Evolutionary conservation across 1,140 invertebrate species (phyloP).

Genomic region (Cydia pomonella): DNA sequence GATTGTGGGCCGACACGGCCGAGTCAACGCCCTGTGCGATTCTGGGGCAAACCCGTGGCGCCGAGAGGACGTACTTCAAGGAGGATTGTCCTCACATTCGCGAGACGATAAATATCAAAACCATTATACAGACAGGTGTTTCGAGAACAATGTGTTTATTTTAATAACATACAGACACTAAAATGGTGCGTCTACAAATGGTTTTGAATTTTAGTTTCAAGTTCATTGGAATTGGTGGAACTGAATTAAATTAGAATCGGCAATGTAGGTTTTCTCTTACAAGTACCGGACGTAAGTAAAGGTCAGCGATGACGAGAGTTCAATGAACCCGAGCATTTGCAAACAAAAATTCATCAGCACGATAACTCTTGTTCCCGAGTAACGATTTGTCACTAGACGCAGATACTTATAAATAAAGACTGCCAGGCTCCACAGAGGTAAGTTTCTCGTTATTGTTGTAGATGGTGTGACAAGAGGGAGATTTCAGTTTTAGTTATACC

Average conservation of each 20-base stretch:
- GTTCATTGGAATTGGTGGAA: background rate
- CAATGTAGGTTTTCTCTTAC: background rate
- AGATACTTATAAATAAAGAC: background rate
- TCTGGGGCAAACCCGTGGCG: constrained; percentile 32
- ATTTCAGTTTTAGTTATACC: too few species aligned
- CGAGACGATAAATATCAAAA: background rate
- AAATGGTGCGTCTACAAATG: background rate
- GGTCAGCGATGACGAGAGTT: constrained; percentile 21
- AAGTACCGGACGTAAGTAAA: background rate
- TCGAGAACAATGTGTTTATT: constrained; percentile 3
- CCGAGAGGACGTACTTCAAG: constrained; percentile 29
- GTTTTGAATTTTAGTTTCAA: background rate
- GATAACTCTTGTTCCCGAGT: constrained; percentile 10
- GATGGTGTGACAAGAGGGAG: background rate
- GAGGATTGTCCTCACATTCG: constrained; percentile 5
- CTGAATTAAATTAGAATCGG: background rate
- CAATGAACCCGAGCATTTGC: background rate
- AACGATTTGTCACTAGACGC: constrained; percentile 23
- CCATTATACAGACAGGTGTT: background rate
- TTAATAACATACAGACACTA: constrained; percentile 9
- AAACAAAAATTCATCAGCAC: constrained; percentile 16
- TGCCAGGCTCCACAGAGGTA: background rate
- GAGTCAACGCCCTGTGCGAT: constrained; percentile 31
- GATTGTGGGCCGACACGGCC: constrained; percentile 13
- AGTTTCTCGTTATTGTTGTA: background rate